phyloP scores from a whole-genome alignment of 92 coral and sea anemone genomes.

The Porites rus region DNA sequence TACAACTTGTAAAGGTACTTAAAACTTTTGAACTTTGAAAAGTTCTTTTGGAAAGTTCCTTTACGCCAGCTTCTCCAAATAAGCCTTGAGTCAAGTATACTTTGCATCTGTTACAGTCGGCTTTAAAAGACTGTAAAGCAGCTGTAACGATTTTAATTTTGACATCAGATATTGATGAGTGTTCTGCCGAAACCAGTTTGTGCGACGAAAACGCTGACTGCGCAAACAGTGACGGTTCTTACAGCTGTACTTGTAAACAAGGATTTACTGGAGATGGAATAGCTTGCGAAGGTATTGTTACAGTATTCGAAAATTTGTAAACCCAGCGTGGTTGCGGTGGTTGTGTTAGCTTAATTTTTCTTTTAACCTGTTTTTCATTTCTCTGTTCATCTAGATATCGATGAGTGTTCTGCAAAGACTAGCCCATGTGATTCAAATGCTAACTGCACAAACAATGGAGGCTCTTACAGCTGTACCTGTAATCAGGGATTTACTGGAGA shows the following conservation, averaged over 20 bases:
- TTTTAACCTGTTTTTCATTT: neutral
- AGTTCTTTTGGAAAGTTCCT: no score
- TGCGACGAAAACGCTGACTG: constrained; percentile 64
- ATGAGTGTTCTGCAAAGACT: constrained; percentile 36
- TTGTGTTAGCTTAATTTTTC: neutral
- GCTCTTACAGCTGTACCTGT: constrained; percentile 51
- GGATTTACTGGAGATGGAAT: constrained; percentile 76
- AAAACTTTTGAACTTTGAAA: no score
- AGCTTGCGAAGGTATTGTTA: constrained; percentile 21
- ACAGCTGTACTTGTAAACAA: constrained; percentile 57
- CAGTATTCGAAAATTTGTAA: no score
- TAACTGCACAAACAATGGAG: constrained; percentile 27
- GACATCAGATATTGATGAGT: constrained; percentile 62
- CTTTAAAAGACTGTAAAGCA: neutral
- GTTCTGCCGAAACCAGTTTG: constrained; percentile 30
- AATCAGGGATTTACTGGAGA: constrained; percentile 59
- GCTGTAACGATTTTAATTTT: neutral
- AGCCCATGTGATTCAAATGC: constrained; percentile 31
- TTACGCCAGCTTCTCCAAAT: neutral
- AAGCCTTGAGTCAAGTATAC: no score
- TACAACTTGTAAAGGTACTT: constrained; percentile 26
- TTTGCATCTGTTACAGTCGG: neutral
- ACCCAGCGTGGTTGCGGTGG: neutral
- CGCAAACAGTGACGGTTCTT: constrained; percentile 72
- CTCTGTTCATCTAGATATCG: constrained; percentile 24